A percentile compares a stretch with the other conserved stretches of the same genome.
phyloP scores from a whole-genome alignment of 2,888 invertebrate species.

The Diploptera punctata region DNA sequence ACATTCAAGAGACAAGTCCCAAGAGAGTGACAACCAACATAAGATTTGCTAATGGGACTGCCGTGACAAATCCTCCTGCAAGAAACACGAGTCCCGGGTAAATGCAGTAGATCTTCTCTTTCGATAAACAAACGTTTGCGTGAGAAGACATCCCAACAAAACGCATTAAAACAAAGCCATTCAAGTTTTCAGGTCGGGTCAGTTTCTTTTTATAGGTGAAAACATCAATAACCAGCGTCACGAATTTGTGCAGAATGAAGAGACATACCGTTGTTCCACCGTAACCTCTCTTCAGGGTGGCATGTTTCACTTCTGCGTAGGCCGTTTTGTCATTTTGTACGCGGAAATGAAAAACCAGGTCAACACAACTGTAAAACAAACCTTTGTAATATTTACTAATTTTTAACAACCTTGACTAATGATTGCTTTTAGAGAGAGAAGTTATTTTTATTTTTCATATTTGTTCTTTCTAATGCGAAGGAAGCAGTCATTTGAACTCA shows the following conservation, averaged over 20 bases:
- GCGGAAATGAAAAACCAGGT: too few relatives aligned
- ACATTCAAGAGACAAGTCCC: too few relatives aligned
- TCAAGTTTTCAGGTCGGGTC: conserved; percentile 5
- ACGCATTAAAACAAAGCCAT: not conserved
- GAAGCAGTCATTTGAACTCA: too few relatives aligned
- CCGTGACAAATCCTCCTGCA: not conserved
- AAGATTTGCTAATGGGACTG: not conserved
- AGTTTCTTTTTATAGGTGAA: not conserved
- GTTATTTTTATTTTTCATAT: too few relatives aligned
- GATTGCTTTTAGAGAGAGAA: too few relatives aligned
- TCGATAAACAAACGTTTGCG: not conserved
- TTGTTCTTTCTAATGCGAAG: too few relatives aligned
- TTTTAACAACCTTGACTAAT: too few relatives aligned
- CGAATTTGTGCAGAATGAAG: not conserved
- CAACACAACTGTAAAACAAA: too few relatives aligned
- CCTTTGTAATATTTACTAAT: too few relatives aligned
- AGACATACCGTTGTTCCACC: not conserved
- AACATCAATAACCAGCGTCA: not conserved
- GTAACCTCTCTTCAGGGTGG: too few relatives aligned
- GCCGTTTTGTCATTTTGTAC: too few relatives aligned
- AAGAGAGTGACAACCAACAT: not conserved
- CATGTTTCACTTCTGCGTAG: too few relatives aligned
- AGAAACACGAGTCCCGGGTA: not conserved
- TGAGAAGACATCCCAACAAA: not conserved
- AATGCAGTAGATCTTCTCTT: not conserved